These are phyloP conservation scores for Nemopilema nomurai DNA, from an alignment of 30 jellyfish, hydroid and myxozoan species.

Conservation along the genomic window DNA sequence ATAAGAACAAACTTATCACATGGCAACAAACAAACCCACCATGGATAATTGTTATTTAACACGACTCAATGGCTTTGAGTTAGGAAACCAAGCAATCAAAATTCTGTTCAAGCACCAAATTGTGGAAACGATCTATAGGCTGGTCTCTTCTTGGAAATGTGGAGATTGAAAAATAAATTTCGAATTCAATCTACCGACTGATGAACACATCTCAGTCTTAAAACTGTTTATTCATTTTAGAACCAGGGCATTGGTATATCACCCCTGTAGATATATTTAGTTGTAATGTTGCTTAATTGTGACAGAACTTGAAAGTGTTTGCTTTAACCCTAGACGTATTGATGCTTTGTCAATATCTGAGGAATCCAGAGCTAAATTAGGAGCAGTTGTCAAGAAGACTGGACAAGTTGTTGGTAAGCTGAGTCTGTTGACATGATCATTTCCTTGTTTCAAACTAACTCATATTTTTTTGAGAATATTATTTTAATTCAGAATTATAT, in stretches of 20 bases:
- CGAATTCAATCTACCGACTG: too few species aligned
- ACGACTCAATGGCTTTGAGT: neutral
- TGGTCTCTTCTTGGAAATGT: neutral
- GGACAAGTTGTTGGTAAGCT: constrained; percentile 89
- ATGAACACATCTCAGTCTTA: too few species aligned
- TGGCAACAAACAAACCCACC: too few species aligned
- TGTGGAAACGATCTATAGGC: too few species aligned
- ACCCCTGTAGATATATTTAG: too few species aligned
- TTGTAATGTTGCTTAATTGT: too few species aligned
- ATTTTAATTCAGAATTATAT: neutral
- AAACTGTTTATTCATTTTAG: too few species aligned
- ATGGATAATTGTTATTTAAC: too few species aligned
- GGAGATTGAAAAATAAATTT: too few species aligned
- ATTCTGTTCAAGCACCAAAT: neutral
- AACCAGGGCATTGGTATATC: too few species aligned
- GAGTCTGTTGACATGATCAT: neutral
- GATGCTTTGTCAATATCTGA: constrained; percentile 61
- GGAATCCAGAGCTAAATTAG: constrained; percentile 75
- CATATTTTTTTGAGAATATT: neutral
- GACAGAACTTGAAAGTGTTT: neutral
- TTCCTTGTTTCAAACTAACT: neutral
- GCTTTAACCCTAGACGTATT: constrained; percentile 52
- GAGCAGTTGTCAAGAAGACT: constrained; percentile 83
- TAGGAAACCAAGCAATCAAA: too few species aligned
- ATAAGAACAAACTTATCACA: too few species aligned